A percentile compares a stretch with the other conserved stretches of the same genome.
phyloP scores from a whole-genome alignment of 2,113 vertebrate species.

The Collichthys lucidus region DNA sequence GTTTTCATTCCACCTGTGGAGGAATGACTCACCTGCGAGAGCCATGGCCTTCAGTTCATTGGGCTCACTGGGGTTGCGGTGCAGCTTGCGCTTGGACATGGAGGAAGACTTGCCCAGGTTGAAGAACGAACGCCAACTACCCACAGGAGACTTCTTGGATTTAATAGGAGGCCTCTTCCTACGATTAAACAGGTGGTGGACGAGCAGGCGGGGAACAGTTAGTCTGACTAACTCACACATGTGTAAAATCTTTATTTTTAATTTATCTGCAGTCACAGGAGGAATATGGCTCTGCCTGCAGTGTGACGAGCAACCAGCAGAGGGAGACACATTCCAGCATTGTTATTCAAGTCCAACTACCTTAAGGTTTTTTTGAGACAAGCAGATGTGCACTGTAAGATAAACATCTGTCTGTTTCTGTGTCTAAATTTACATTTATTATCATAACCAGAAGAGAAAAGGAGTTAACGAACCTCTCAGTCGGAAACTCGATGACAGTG shows the following conservation, averaged over 20 bases:
- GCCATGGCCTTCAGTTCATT: conserved; percentile 95
- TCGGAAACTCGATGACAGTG: conserved; percentile 97
- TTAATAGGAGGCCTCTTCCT: conserved; percentile 95
- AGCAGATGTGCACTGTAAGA: neutral
- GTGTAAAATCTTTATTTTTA: neutral
- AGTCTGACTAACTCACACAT: neutral
- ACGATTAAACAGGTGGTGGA: neutral
- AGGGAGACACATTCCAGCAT: conserved; percentile 33
- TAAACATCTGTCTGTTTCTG: neutral
- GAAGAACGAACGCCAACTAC: conserved; percentile 98
- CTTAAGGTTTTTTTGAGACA: too few relatives aligned
- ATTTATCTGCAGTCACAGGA: neutral
- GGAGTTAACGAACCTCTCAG: conserved; percentile 88
- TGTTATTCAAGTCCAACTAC: too few relatives aligned
- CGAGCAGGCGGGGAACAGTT: neutral
- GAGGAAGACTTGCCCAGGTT: conserved; percentile 95
- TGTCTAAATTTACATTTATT: neutral
- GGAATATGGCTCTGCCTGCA: neutral
- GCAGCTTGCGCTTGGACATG: conserved; percentile 93
- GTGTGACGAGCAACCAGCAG: conserved; percentile 42
- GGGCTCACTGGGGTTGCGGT: conserved; percentile 97
- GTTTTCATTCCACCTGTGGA: neutral
- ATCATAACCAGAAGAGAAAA: neutral
- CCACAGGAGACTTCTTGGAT: conserved; percentile 96
- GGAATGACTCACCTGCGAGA: conserved; percentile 86